Conservation (phyloP, 2,113 vertebrate genomes). For the Chionomys nivalis region DNA sequence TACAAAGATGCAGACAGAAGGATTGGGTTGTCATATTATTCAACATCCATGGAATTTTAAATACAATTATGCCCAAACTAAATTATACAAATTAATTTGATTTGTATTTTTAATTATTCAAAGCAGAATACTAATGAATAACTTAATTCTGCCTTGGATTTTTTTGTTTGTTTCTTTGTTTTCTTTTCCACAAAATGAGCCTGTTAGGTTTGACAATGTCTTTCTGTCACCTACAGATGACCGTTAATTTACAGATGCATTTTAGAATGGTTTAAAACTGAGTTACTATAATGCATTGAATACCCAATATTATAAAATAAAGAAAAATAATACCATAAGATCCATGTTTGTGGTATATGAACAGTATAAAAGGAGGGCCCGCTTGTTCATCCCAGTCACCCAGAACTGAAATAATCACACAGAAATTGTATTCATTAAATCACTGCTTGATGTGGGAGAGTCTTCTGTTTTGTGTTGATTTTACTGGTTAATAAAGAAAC, state of each 20-base stretch:
- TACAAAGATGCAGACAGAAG: not conserved
- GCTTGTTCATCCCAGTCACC: too few relatives aligned
- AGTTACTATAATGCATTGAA: conserved; percentile 39
- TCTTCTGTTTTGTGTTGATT: too few relatives aligned
- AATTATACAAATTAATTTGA: conserved; percentile 37
- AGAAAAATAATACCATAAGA: conserved; percentile 10
- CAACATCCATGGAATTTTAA: conserved; percentile 35
- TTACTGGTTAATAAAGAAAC: too few relatives aligned
- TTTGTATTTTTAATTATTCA: not conserved
- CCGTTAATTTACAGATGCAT: conserved; percentile 21
- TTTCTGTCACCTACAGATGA: not conserved
- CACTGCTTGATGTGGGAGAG: too few relatives aligned
- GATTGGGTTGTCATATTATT: not conserved
- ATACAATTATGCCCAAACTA: not conserved
- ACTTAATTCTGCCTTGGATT: not conserved
- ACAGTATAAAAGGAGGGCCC: not conserved
- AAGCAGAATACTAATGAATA: conserved; percentile 22
- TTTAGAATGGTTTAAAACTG: conserved; percentile 12
- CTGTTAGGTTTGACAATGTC: not conserved
- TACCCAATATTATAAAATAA: conserved; percentile 24
- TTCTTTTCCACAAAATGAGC: conserved; percentile 30
- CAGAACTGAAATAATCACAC: too few relatives aligned
- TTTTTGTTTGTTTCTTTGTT: not conserved
- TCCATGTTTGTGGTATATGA: not conserved
- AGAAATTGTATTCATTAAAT: too few relatives aligned